Evolutionary conservation across 2,113 vertebrate species (phyloP).

Genomic region (Cervus canadensis): DNA sequence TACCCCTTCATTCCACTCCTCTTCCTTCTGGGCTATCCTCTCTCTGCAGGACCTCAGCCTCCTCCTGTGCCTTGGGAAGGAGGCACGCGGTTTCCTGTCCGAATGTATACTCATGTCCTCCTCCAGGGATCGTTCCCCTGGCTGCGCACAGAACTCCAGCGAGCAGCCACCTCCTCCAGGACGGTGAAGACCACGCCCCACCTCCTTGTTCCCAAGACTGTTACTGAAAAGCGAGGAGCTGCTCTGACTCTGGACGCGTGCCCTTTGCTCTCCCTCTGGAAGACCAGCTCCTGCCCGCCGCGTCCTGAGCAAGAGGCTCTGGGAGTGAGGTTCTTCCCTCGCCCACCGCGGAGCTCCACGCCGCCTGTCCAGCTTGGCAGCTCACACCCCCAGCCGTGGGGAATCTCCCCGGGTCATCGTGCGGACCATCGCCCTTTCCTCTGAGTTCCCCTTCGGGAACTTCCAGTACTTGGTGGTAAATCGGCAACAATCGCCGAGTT

Average conservation of each 20-base stretch:
- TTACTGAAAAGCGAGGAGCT: rapidly evolving
- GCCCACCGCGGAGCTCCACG: rapidly evolving
- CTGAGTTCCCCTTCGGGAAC: neutral
- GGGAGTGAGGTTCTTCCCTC: rapidly evolving
- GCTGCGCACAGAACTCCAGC: neutral
- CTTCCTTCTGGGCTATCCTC: neutral
- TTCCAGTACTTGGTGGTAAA: rapidly evolving
- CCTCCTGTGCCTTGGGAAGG: neutral
- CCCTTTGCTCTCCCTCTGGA: too few species aligned
- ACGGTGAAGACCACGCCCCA: rapidly evolving
- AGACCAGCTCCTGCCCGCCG: neutral
- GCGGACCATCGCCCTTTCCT: rapidly evolving
- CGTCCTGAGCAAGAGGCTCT: rapidly evolving
- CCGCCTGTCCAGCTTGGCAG: neutral
- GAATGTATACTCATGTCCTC: rapidly evolving
- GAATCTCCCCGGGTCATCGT: rapidly evolving
- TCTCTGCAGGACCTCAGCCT: neutral
- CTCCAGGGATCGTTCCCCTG: rapidly evolving
- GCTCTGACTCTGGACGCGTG: neutral
- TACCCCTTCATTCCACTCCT: neutral
- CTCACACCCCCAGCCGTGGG: rapidly evolving
- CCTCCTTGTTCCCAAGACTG: neutral
- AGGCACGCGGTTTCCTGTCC: rapidly evolving
- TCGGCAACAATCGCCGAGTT: rapidly evolving
- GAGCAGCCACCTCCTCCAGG: rapidly evolving